Percentiles rank a stretch among this genome's conserved stretches.
Conservation (phyloP, 2,797 vertebrate genomes). For the Falco peregrinus region DNA sequence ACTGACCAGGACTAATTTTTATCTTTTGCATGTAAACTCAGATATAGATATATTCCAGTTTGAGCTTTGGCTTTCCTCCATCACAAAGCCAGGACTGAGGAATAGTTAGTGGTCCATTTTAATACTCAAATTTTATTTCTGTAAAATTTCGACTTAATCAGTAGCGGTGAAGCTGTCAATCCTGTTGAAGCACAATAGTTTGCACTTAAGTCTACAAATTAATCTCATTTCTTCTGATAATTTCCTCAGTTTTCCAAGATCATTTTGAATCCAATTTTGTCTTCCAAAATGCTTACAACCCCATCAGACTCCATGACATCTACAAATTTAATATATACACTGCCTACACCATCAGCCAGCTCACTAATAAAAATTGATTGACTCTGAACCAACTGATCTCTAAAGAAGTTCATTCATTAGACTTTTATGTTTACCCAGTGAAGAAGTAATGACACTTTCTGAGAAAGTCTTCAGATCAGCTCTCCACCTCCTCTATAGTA, state of each 20-base stretch:
- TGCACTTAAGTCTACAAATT: not conserved
- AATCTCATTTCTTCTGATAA: not conserved
- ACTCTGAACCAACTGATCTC: not conserved
- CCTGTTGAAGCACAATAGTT: not conserved
- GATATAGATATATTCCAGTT: not conserved
- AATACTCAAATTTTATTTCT: not conserved
- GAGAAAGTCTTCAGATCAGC: not conserved
- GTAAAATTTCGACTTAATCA: not conserved
- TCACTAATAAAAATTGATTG: not conserved
- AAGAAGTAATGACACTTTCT: not conserved
- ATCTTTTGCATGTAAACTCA: not conserved
- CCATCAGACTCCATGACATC: not conserved
- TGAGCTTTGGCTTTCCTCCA: not conserved
- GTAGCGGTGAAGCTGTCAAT: not conserved
- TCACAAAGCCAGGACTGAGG: not conserved
- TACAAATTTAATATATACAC: not conserved
- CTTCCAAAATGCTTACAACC: not conserved
- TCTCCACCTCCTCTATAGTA: not conserved
- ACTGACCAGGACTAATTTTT: not conserved
- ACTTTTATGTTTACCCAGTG: not conserved
- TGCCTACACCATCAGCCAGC: not conserved
- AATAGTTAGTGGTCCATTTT: not conserved
- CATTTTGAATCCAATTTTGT: not conserved
- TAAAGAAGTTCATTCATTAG: not conserved
- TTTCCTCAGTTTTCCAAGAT: not conserved